Evolutionary conservation across 2,888 invertebrate genomes (phyloP).

Genomic region (Geotrupes spiniger): DNA sequence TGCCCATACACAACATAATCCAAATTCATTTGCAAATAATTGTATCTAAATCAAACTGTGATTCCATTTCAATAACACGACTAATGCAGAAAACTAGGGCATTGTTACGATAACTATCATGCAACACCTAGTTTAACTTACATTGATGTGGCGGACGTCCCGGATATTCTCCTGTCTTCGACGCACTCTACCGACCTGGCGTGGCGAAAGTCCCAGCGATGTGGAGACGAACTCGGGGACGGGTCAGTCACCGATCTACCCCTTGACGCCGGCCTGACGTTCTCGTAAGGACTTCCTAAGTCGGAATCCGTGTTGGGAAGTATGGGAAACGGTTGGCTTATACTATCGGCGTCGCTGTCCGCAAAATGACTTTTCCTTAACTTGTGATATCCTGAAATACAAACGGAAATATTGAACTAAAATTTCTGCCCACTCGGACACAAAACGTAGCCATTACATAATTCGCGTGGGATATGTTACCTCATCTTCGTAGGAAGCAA

Average conservation of each 20-base stretch:
- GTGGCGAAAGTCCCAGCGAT: conserved; percentile 56
- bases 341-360: conserved; percentile 49
- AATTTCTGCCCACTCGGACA: not conserved
- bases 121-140: conserved; percentile 44
- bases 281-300: conserved; percentile 64
- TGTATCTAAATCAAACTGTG: no score
- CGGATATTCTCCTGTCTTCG: conserved; percentile 57
- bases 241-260: conserved; percentile 51
- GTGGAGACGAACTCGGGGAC: conserved; percentile 57
- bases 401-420: not conserved
- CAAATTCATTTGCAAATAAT: no score
- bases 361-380: conserved; percentile 27
- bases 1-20: no score
- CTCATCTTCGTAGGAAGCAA: no score
- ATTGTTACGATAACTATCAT: not conserved
- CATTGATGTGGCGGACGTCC: conserved; percentile 59
- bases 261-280: conserved; percentile 55
- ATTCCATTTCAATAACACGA: no score
- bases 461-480: no score
- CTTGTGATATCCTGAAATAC: conserved; percentile 25
- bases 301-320: conserved; percentile 61
- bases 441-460: no score
- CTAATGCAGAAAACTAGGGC: no score
- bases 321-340: conserved; percentile 60
- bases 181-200: conserved; percentile 50